Base-by-base conservation (phyloP, 2,797 vertebrate species). In the Epinephelus coioides region DNA sequence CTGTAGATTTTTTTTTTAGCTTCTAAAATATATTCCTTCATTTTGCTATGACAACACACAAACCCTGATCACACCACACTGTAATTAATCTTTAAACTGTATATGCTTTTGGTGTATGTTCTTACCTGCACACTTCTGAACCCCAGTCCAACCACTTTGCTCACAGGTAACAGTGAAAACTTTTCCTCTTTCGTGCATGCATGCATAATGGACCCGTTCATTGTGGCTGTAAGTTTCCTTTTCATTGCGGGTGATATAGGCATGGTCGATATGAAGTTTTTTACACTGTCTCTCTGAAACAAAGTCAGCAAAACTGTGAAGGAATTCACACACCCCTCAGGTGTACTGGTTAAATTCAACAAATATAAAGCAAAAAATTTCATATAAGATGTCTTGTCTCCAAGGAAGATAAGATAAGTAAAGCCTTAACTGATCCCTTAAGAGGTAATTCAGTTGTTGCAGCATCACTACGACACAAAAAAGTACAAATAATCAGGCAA, bases 251-350 rank as follows among this genome's bases (percentile, higher is more conserved):
- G 0, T 9, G 47, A 82, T 53, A 3, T 21, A 0, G 23, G 69
- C 71, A 44, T 82, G 14, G 4, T 23, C 1, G 19, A 80, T 70
- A 2, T 12, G 0, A 2, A 12, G 66, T 30, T n/a, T 23, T 7
- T 2, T 1, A 80, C 93, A 94, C 0, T 0, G 0, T 25, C 3
- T 76, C 9, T 7, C 89, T 92, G 85, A 27, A 81, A 69, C 13
- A 67, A 66, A 55, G 46, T 7, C 0, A 68, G n/a, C 7, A 3
- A n/a, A 56, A 59, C 34, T 56, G 66, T 51, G 40, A 27, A 54
- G 2, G 17, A 9, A 18, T 60, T 57, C 2, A 46, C 44, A 60
- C 5, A 18, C 1, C 13, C 9, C 60, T n/a, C 69, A 44, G 6
- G 17, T 61, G 6, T 25, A 6, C 14, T 3, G 2, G 2, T 23